A percentile compares a stretch with the other conserved stretches of the same genome.
These are phyloP conservation scores for Xanthia icteritia DNA, from an alignment of 2,888 invertebrate species.

Conservation along the genomic window DNA sequence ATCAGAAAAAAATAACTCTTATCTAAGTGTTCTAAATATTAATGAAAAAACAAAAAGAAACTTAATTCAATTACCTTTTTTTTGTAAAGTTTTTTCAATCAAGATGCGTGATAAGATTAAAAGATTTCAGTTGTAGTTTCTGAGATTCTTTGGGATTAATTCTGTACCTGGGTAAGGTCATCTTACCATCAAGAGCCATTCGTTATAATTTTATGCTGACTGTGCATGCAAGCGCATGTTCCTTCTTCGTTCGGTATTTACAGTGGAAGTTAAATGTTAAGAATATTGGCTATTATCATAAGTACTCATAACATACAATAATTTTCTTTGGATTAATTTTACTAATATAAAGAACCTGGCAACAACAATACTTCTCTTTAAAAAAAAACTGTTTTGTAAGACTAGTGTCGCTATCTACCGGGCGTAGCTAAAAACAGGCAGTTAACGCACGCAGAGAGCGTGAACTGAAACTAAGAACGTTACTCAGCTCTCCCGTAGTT, in stretches of 20 bases:
- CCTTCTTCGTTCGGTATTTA: no score
- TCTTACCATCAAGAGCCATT: background rate
- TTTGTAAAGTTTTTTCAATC: no score
- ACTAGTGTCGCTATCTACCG: constrained; percentile 67
- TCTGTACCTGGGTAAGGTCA: constrained; percentile 16
- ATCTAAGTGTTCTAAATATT: no score
- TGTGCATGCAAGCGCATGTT: background rate
- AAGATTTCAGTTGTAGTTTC: background rate
- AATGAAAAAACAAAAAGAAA: no score
- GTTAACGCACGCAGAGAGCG: constrained; percentile 9
- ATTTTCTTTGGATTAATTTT: background rate
- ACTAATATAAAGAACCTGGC: background rate
- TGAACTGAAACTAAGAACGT: constrained; percentile 40
- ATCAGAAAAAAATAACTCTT: no score
- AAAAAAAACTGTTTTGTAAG: background rate
- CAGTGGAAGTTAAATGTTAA: background rate
- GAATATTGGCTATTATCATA: background rate
- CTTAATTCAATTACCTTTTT: no score
- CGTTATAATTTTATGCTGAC: background rate
- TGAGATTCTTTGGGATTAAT: constrained; percentile 2
- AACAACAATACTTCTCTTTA: no score
- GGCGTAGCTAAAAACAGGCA: constrained; percentile 24
- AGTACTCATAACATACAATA: background rate
- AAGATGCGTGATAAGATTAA: background rate
- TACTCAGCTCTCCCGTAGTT: constrained; percentile 57